phyloP scores from a whole-genome alignment of 92 coral and sea anemone genomes.

The Heliopora coerulea region DNA sequence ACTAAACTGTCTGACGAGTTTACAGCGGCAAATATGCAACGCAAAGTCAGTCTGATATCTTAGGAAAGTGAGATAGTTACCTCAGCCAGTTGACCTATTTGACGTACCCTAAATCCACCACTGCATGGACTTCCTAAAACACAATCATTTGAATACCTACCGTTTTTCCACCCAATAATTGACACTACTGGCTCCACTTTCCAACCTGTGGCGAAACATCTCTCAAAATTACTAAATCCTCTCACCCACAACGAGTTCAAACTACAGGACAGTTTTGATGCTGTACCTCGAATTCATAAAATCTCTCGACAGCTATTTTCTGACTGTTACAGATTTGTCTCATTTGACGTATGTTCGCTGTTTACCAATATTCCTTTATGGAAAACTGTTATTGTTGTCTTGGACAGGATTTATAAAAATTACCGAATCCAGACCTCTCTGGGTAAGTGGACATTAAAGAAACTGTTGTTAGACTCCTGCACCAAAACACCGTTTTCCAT shows the following conservation, averaged over 20 bases:
- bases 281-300: constrained; percentile 25
- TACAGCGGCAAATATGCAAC: too few relatives aligned
- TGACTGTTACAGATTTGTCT: constrained; percentile 5
- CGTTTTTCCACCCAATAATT: constrained; percentile 29
- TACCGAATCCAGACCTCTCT: not conserved
- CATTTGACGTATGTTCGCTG: not conserved
- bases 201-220: constrained; percentile 30
- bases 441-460: not conserved
- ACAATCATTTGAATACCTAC: constrained; percentile 30
- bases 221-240: constrained; percentile 28
- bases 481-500: constrained; percentile 22
- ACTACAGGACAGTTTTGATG: constrained; percentile 34
- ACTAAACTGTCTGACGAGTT: too few relatives aligned
- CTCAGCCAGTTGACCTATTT: too few relatives aligned
- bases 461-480: not conserved
- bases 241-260: constrained; percentile 37
- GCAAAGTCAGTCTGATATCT: too few relatives aligned
- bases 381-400: not conserved
- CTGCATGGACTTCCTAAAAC: constrained; percentile 41
- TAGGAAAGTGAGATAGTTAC: too few relatives aligned
- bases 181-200: constrained; percentile 39
- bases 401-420: not conserved
- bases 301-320: constrained; percentile 17
- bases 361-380: constrained; percentile 18
- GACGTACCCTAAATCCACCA: too few relatives aligned